phyloP scores from a whole-genome alignment of 2,113 vertebrate genomes.

The Campylorhamphus procurvoides region DNA sequence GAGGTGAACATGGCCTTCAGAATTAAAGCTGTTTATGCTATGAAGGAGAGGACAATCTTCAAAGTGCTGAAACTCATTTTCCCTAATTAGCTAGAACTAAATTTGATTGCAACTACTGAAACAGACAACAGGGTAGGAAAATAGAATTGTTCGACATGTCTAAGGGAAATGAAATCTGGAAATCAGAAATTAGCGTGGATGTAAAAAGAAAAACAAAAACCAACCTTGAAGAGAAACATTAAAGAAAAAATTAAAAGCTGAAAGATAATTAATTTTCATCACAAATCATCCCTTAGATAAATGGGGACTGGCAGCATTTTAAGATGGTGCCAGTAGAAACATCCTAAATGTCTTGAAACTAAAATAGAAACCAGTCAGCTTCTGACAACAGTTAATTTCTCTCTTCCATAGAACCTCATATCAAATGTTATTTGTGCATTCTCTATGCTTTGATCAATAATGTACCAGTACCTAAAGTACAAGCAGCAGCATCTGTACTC shows the following conservation, averaged over 20 bases:
- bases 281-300: background rate
- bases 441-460: constrained; percentile 56
- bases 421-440: constrained; percentile 16
- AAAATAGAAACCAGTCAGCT: constrained; percentile 6
- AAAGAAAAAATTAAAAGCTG: background rate
- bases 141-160: background rate
- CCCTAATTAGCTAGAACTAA: constrained; percentile 46
- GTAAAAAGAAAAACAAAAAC: background rate
- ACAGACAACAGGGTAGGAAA: constrained; percentile 15
- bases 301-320: background rate
- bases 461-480: constrained; percentile 12
- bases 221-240: background rate
- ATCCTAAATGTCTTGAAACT: background rate
- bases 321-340: background rate
- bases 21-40: constrained; percentile 28
- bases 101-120: constrained; percentile 25
- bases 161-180: constrained; percentile 12
- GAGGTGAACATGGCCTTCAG: constrained; percentile 14
- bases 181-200: background rate
- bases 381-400: constrained; percentile 18
- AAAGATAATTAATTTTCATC: background rate
- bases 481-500: constrained; percentile 19
- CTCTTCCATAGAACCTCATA: background rate
- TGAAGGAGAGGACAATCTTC: constrained; percentile 6
- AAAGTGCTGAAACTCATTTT: background rate